A percentile compares a stretch with the other conserved stretches of the same genome.
Evolutionary conservation across 2,113 vertebrate genomes (phyloP).

Genomic region (Antechinus stuartii): DNA sequence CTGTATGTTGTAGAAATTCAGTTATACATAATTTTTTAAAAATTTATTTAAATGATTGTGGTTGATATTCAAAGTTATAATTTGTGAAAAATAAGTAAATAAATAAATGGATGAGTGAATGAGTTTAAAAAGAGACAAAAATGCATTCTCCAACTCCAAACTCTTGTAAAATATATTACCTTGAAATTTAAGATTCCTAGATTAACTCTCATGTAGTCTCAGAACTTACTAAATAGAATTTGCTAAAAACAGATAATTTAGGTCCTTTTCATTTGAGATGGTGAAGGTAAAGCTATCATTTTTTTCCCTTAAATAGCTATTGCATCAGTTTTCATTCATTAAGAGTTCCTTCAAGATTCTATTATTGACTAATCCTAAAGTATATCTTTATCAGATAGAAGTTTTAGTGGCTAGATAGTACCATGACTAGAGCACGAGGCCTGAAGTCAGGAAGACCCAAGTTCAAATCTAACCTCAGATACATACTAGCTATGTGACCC

Average conservation of each 20-base stretch:
- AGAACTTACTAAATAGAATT: not conserved
- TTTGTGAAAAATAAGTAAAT: not conserved
- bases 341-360: not conserved
- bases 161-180: constrained; percentile 24
- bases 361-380: not conserved
- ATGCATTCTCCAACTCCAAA: constrained; percentile 16
- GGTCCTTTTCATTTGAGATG: not conserved
- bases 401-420: not conserved
- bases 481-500: not conserved
- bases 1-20: not conserved
- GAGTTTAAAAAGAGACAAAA: not conserved
- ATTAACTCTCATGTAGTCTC: constrained; percentile 23
- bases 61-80: not conserved
- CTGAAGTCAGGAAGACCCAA: not conserved
- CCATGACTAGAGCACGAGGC: not conserved
- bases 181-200: constrained; percentile 23
- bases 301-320: not conserved
- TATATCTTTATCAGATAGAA: not conserved
- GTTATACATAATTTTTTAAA: not conserved
- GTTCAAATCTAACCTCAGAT: not conserved
- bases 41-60: not conserved
- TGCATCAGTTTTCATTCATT: not conserved
- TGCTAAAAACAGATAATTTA: constrained; percentile 16
- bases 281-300: not conserved
- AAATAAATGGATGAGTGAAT: too few relatives aligned